These are phyloP conservation scores for Tigriopus japonicus DNA, from an alignment of 1,140 invertebrate genomes.

Conservation along the genomic window DNA sequence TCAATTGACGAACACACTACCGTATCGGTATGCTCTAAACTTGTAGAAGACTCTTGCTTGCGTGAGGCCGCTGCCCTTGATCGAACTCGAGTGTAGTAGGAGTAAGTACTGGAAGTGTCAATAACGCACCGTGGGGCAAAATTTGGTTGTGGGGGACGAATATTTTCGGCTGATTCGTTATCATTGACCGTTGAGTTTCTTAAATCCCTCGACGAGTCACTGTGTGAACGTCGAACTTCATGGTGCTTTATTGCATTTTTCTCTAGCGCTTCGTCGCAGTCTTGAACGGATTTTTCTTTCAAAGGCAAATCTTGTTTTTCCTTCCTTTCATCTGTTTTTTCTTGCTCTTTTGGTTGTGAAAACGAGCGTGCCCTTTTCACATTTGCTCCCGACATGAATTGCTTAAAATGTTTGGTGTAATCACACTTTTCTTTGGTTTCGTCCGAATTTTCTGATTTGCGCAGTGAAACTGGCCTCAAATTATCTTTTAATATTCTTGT, in stretches of 20 bases:
- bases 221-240: not conserved
- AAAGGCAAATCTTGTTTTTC: not conserved
- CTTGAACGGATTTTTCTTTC: not conserved
- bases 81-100: not conserved
- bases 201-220: not conserved
- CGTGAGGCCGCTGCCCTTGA: not conserved
- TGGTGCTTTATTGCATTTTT: not conserved
- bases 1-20: no score
- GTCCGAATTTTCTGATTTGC: not conserved
- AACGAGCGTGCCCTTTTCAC: conserved; percentile 3
- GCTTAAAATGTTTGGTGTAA: conserved; percentile 3
- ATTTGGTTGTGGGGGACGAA: not conserved
- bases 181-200: not conserved
- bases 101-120: not conserved
- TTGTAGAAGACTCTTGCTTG: not conserved
- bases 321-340: not conserved
- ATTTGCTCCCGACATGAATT: not conserved
- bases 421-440: conserved; percentile 1
- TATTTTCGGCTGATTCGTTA: not conserved
- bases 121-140: not conserved
- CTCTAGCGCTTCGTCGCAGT: not conserved
- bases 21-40: no score
- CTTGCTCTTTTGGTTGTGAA: not conserved
- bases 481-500: not conserved
- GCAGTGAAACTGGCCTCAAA: not conserved